A percentile compares a stretch with the other conserved stretches of the same genome.
phyloP scores from a whole-genome alignment of 2,113 vertebrate genomes.

The Rhipidura dahli region DNA sequence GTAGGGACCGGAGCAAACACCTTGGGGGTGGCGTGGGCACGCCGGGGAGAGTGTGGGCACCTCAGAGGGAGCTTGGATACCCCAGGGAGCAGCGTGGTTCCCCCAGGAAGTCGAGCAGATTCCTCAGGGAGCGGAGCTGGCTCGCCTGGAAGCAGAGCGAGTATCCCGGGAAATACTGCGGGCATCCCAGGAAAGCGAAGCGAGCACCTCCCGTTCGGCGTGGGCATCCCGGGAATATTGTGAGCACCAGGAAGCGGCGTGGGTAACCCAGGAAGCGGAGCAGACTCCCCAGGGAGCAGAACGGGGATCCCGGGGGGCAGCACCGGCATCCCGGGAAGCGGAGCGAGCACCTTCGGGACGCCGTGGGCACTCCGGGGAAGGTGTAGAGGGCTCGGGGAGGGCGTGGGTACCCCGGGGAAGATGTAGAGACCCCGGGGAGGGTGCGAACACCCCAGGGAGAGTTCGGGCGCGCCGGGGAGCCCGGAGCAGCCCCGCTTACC shows the following conservation, averaged over 20 bases:
- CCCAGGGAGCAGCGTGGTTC: neutral
- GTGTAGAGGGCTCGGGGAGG: accelerated
- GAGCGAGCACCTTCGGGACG: neutral
- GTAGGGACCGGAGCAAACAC: accelerated
- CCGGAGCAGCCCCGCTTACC: neutral
- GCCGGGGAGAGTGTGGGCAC: accelerated
- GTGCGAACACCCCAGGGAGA: neutral
- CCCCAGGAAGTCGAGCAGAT: neutral
- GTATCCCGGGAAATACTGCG: accelerated
- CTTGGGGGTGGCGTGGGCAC: accelerated
- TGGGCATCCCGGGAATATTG: neutral
- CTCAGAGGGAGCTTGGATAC: accelerated
- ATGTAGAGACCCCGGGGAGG: accelerated
- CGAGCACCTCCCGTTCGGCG: too few relatives aligned
- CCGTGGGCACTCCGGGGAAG: too few relatives aligned
- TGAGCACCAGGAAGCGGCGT: neutral
- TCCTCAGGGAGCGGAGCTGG: neutral
- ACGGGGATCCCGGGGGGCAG: too few relatives aligned
- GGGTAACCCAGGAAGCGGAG: neutral
- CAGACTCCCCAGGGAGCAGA: neutral
- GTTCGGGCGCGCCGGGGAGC: neutral
- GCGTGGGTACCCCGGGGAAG: too few relatives aligned
- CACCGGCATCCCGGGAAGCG: neutral
- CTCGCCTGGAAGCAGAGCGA: neutral
- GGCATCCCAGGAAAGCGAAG: neutral